Evolutionary conservation across 2,888 invertebrate genomes (phyloP).

Genomic region (Phania funesta): DNA sequence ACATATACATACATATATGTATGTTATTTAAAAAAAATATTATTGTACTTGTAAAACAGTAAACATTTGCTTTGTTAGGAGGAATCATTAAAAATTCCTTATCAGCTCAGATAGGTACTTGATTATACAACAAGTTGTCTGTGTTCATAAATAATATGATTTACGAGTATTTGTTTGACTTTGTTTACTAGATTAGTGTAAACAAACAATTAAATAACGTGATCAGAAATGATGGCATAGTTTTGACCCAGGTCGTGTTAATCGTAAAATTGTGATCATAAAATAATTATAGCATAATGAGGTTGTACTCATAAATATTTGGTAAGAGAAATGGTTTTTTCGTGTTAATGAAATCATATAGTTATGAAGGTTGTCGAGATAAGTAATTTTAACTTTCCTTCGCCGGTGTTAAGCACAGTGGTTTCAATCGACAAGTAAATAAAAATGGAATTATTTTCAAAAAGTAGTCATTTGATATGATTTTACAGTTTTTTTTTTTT

Average conservation of each 20-base stretch:
- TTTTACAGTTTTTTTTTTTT: too few relatives aligned
- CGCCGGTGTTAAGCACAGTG: too few relatives aligned
- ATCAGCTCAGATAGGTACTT: constrained; percentile 1
- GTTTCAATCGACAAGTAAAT: too few relatives aligned
- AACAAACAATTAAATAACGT: not conserved
- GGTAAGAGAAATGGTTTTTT: not conserved
- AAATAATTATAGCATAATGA: not conserved
- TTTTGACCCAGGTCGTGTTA: constrained; percentile 37
- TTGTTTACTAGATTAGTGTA: constrained; percentile 13
- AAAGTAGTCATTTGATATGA: too few relatives aligned
- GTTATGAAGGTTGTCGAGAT: too few relatives aligned
- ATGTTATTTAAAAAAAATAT: not conserved
- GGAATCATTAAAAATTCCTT: constrained; percentile 17
- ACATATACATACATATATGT: not conserved
- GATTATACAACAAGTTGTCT: constrained; percentile 20
- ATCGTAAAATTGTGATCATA: constrained; percentile 2
- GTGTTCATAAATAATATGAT: constrained; percentile 1
- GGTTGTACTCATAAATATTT: not conserved
- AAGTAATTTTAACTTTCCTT: too few relatives aligned
- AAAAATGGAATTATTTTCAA: too few relatives aligned
- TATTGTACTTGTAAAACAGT: not conserved
- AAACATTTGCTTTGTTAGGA: constrained; percentile 5
- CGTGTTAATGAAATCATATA: too few relatives aligned
- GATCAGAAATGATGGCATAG: not conserved
- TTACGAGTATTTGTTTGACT: not conserved